Percentiles rank a stretch among this genome's conserved stretches.
phyloP scores from a whole-genome alignment of 2,113 vertebrate species.

The Eudyptes chrysolophus region DNA sequence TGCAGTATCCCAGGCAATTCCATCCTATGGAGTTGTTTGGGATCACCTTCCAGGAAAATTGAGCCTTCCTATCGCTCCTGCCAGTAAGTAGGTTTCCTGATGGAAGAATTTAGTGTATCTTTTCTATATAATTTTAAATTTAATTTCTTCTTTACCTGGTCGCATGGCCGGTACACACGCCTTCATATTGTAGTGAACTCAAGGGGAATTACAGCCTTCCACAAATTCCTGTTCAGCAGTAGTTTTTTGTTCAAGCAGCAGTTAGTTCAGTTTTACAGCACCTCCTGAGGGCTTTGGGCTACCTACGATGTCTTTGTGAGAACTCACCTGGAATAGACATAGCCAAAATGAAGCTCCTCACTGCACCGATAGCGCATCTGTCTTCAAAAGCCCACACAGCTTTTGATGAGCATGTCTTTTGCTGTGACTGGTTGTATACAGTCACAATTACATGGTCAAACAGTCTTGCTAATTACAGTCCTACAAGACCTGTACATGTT shows the following conservation, averaged over 20 bases:
- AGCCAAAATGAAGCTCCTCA: not conserved
- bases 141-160: not conserved
- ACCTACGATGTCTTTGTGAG: not conserved
- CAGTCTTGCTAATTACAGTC: not conserved
- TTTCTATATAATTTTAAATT: not conserved
- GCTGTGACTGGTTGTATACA: not conserved
- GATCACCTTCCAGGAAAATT: not conserved
- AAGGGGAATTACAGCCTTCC: not conserved
- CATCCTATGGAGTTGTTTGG: not conserved
- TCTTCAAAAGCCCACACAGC: not conserved
- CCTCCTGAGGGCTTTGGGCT: not conserved
- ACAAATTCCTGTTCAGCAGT: not conserved
- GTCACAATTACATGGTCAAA: no score
- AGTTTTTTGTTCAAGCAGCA: not conserved
- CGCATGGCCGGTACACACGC: fast-evolving
- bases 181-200: not conserved
- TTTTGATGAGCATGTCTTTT: no score
- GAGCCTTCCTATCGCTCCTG: not conserved
- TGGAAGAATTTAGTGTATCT: not conserved
- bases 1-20: not conserved
- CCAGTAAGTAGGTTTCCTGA: not conserved
- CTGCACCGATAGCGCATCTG: not conserved
- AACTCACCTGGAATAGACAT: not conserved
- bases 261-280: not conserved
- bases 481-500: fast-evolving